Conservation (phyloP, 2,888 invertebrate species). For the Drosophila meridionalis region DNA sequence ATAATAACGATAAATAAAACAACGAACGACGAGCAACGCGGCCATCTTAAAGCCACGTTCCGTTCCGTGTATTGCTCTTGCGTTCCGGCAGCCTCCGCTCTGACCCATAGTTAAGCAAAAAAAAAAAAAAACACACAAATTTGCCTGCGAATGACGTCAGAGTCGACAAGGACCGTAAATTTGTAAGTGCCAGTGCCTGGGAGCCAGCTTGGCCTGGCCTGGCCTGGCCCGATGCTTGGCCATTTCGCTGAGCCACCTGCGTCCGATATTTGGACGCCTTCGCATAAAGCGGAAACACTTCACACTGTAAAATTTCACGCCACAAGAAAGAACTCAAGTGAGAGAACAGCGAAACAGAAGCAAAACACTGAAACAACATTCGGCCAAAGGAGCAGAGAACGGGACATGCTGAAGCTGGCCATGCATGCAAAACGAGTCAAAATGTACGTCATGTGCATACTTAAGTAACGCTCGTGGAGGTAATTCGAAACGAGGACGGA, state of each 20-base stretch:
- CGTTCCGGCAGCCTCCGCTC: constrained; percentile 7
- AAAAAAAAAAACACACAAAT: constrained; percentile 40
- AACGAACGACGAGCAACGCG: constrained; percentile 17
- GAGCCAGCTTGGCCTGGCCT: background rate
- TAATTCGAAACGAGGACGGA: constrained; percentile 2
- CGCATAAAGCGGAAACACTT: constrained; percentile 42
- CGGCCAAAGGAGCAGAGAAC: constrained; percentile 16
- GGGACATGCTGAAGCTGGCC: constrained; percentile 31
- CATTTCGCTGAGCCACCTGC: constrained; percentile 49
- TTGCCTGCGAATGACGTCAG: constrained; percentile 70
- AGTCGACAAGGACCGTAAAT: constrained; percentile 27
- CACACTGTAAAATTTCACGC: constrained; percentile 56
- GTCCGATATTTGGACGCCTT: constrained; percentile 41
- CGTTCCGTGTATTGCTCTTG: background rate
- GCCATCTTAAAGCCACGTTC: constrained; percentile 42
- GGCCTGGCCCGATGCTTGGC: constrained; percentile 4
- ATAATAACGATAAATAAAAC: constrained; percentile 67
- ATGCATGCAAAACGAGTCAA: constrained; percentile 53
- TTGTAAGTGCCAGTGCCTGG: constrained; percentile 14
- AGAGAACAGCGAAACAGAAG: background rate
- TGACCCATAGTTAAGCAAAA: constrained; percentile 54
- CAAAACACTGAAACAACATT: constrained; percentile 32
- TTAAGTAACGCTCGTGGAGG: constrained; percentile 40
- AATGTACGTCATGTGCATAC: constrained; percentile 68
- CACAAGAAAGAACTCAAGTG: constrained; percentile 13